Percentiles rank a stretch among this genome's conserved stretches.
These are phyloP conservation scores for Cosmopolites sordidus DNA, from an alignment of 2,888 invertebrate genomes.

Conservation along the genomic window DNA sequence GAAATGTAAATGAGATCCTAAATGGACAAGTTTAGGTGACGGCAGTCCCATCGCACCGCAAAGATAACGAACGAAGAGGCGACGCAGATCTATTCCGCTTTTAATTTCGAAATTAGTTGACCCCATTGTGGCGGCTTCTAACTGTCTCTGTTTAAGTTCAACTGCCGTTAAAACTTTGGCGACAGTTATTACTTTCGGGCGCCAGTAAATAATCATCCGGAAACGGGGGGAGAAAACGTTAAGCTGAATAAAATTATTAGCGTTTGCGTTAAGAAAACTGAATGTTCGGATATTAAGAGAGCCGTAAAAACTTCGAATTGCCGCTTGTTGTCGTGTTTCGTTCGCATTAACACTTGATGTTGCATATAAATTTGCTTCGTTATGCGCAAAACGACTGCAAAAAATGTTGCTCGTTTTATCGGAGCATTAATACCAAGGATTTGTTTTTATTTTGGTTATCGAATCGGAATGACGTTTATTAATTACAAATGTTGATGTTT, in stretches of 20 bases:
- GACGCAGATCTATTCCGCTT: conserved; percentile 22
- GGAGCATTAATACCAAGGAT: too few species aligned
- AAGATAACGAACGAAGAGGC: conserved; percentile 1
- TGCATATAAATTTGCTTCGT: conserved; percentile 1
- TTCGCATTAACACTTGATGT: not conserved
- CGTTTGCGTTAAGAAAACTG: not conserved
- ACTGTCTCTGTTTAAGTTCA: conserved; percentile 23
- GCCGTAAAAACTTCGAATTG: not conserved
- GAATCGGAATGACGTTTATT: too few species aligned
- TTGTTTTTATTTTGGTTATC: too few species aligned
- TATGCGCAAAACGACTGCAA: not conserved
- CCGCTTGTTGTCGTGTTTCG: not conserved
- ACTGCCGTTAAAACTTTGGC: conserved; percentile 27
- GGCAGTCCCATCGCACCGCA: not conserved
- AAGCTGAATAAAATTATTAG: conserved; percentile 1
- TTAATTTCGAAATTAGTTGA: conserved; percentile 27
- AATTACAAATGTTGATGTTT: too few species aligned
- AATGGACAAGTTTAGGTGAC: not conserved
- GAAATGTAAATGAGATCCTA: not conserved
- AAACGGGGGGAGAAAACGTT: conserved; percentile 6
- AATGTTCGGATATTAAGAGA: not conserved
- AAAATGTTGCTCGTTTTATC: not conserved
- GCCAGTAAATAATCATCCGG: conserved; percentile 21
- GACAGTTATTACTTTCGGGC: conserved; percentile 26
- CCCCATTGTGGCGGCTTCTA: conserved; percentile 20